These are phyloP conservation scores for Reticulitermes speratus DNA, from an alignment of 1,140 invertebrate species.

Conservation along the genomic window DNA sequence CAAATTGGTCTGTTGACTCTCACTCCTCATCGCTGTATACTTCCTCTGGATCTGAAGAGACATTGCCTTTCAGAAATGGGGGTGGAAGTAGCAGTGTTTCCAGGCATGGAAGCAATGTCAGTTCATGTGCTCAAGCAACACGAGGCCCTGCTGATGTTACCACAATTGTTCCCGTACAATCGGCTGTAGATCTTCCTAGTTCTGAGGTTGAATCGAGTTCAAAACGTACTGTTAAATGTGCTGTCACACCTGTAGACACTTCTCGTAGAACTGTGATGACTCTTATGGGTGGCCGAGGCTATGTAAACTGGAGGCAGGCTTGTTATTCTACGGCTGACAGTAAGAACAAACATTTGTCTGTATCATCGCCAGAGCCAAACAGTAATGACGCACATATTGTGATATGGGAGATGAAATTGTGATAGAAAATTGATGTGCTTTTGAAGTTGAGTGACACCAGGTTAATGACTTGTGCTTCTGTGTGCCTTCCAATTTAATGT, in stretches of 20 bases:
- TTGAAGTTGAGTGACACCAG: background rate
- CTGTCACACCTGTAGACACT: slow-evolving; percentile 48
- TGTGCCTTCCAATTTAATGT: background rate
- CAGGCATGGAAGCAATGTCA: slow-evolving; percentile 69
- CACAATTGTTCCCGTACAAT: background rate
- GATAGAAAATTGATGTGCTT: slow-evolving; percentile 41
- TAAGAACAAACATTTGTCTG: slow-evolving; percentile 40
- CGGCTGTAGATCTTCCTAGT: background rate
- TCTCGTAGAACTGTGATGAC: slow-evolving; percentile 77
- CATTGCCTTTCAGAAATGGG: slow-evolving; percentile 62
- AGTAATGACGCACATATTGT: slow-evolving; percentile 82
- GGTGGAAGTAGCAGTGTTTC: slow-evolving; percentile 58
- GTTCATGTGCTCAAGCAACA: slow-evolving; percentile 38
- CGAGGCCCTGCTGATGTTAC: background rate
- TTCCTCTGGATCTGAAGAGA: slow-evolving; percentile 78
- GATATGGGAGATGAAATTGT: slow-evolving; percentile 89
- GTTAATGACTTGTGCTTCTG: background rate
- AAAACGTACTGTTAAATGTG: slow-evolving; percentile 24
- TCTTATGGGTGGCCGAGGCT: slow-evolving; percentile 83
- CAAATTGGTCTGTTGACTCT: slow-evolving; percentile 85
- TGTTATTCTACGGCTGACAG: slow-evolving; percentile 56
- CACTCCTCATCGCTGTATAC: slow-evolving; percentile 77
- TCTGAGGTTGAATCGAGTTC: background rate
- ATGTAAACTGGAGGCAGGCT: slow-evolving; percentile 77
- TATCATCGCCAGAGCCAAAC: slow-evolving; percentile 57